Conservation (phyloP, 2,888 invertebrate species). For the Meteorus cinctellus region DNA sequence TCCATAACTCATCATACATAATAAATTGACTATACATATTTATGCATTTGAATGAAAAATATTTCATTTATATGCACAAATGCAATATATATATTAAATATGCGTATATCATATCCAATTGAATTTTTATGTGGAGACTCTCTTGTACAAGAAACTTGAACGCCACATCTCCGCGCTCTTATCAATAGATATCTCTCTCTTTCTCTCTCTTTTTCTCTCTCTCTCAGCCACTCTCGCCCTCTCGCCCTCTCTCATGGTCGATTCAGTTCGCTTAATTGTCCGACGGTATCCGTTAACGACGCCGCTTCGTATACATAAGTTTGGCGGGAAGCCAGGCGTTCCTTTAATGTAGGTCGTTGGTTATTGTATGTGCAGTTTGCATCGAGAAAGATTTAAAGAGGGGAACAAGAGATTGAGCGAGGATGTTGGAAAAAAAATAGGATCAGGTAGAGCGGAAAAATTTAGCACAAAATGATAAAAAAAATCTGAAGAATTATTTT, state of each 20-base stretch:
- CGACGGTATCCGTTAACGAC: constrained; percentile 55
- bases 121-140: neutral
- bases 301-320: constrained; percentile 43
- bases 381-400: constrained; percentile 27
- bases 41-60: neutral
- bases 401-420: neutral
- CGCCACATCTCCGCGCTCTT: neutral
- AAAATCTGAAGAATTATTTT: neutral
- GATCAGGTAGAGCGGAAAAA: constrained; percentile 7
- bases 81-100: too few relatives aligned
- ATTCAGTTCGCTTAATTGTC: constrained; percentile 62
- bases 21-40: neutral
- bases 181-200: constrained; percentile 3
- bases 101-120: neutral
- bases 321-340: constrained; percentile 62
- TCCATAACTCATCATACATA: neutral
- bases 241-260: constrained; percentile 51
- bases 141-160: constrained; percentile 4
- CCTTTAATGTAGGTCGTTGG: constrained; percentile 62
- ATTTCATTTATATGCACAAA: too few relatives aligned
- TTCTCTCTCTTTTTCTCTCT: constrained; percentile 16
- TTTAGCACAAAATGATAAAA: constrained; percentile 18
- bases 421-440: constrained; percentile 7
- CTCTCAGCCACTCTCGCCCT: neutral
- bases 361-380: constrained; percentile 49